Evolutionary conservation across 2,113 vertebrate genomes (phyloP), one percentile per base, ranked within the genome.

Genomic region (Orientallactaga bullata): DNA sequence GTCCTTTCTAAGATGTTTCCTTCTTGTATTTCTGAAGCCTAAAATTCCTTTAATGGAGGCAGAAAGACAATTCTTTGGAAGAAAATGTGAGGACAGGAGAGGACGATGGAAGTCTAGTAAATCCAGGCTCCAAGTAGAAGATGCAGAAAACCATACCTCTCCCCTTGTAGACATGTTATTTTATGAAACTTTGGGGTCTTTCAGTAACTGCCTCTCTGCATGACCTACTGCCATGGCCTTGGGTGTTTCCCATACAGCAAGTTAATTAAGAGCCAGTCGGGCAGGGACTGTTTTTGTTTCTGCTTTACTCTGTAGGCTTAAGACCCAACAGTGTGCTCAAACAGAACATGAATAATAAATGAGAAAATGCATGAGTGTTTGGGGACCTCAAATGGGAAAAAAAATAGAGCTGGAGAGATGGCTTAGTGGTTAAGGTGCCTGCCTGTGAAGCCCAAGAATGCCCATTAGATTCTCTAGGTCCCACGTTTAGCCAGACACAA

Each of bases 221-320:
- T 12, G 86, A 32, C 47, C 30, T 51, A 1, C 10, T 24, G 0
- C 5, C 12, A 11, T 13, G 51, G 63, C 37, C 60, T 63, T 37
- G n/a, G 21, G 15, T 20, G 7, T 72, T 71, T 84, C 74, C 26
- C 51, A 26, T 35, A 71, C 4, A 72, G 82, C 28, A 77, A 51
- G 35, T 93, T 60, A 63, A 39, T 66, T 72, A 85, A 73, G 68
- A 55, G 47, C 32, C 72, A 28, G 23, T 47, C 81, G 47, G 55
- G 12, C 47, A 79, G 58, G 60, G 88, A 30, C 77, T 74, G 16
- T n/a, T 92, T 88, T 69, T 90, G 12, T 80, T 88, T 85, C 68
- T 93, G 35, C 89, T 86, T 82, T 68, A 24, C 35, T 78, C 11
- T 13, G 35, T 91, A 83, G 73, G 13, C 23, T 92, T 87, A 94